Conservation (phyloP, 2,888 invertebrate genomes). For the Tetheella fluctuosa region DNA sequence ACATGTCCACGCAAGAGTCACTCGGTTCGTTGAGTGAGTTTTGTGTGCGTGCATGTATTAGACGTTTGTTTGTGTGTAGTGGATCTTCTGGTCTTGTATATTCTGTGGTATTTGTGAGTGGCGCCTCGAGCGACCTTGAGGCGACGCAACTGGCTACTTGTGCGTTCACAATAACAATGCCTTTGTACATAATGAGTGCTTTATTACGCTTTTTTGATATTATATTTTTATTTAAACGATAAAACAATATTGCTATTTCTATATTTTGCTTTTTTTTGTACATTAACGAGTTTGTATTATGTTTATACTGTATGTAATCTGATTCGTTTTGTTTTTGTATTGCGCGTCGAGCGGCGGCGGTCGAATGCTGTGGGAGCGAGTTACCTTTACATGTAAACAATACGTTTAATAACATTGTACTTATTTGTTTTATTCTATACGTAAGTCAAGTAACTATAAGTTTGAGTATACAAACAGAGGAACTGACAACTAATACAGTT, state of each 20-base stretch:
- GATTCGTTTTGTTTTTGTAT: neutral
- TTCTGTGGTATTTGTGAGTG: constrained; percentile 5
- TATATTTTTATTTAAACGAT: constrained; percentile 58
- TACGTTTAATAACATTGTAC: constrained; percentile 1
- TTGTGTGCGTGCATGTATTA: neutral
- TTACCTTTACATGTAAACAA: neutral
- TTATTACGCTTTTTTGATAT: constrained; percentile 80
- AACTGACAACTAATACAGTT: neutral
- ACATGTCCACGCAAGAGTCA: neutral
- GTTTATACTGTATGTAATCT: constrained; percentile 19
- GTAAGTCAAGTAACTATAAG: neutral
- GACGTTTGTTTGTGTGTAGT: neutral
- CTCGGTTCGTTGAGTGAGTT: neutral
- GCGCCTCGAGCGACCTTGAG: constrained; percentile 11
- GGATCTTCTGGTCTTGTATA: neutral
- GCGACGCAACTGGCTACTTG: constrained; percentile 16
- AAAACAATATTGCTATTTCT: constrained; percentile 54
- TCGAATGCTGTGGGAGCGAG: neutral
- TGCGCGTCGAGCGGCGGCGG: constrained; percentile 12
- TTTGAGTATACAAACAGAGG: neutral
- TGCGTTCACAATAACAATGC: constrained; percentile 31
- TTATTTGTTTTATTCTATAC: neutral
- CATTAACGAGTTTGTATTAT: constrained; percentile 33
- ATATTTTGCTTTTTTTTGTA: constrained; percentile 56
- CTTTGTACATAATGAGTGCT: constrained; percentile 77